phyloP scores from a whole-genome alignment of 2,113 vertebrate species.

The Chloroceryle aenea region DNA sequence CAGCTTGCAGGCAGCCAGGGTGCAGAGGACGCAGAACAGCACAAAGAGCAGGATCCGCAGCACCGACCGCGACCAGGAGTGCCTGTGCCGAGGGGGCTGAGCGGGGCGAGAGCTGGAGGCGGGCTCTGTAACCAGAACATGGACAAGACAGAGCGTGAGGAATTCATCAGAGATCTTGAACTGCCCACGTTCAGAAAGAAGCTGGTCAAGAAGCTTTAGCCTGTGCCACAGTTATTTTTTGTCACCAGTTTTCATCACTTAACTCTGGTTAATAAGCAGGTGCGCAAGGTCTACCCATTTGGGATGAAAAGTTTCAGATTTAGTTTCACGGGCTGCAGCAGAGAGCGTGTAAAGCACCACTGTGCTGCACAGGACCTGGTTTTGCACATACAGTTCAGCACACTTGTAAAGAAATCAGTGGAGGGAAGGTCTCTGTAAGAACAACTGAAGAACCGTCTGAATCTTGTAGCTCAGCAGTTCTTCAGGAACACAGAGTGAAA shows the following conservation, averaged over 20 bases:
- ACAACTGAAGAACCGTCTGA: background rate
- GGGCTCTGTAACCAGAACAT: conserved; percentile 46
- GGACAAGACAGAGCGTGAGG: background rate
- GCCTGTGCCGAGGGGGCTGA: conserved; percentile 56
- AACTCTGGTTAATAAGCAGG: background rate
- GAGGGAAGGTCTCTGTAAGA: background rate
- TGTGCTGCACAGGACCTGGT: background rate
- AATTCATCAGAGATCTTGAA: background rate
- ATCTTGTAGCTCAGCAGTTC: background rate
- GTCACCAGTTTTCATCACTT: background rate
- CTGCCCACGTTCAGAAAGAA: background rate
- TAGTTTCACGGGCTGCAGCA: background rate
- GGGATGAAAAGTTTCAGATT: background rate
- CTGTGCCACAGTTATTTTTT: background rate
- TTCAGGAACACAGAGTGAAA: background rate
- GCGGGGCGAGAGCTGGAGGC: conserved; percentile 60
- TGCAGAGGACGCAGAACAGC: conserved; percentile 73
- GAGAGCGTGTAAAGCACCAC: background rate
- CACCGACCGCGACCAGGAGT: conserved; percentile 69
- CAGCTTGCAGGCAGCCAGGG: conserved; percentile 79
- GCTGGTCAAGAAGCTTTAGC: background rate
- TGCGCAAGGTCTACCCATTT: background rate
- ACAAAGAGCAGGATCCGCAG: conserved; percentile 79
- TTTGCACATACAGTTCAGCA: background rate
- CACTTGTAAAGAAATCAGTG: background rate